A percentile compares a stretch with the other conserved stretches of the same genome.
Conservation (phyloP, 1,140 invertebrate species). For the Ceratitis capitata region DNA sequence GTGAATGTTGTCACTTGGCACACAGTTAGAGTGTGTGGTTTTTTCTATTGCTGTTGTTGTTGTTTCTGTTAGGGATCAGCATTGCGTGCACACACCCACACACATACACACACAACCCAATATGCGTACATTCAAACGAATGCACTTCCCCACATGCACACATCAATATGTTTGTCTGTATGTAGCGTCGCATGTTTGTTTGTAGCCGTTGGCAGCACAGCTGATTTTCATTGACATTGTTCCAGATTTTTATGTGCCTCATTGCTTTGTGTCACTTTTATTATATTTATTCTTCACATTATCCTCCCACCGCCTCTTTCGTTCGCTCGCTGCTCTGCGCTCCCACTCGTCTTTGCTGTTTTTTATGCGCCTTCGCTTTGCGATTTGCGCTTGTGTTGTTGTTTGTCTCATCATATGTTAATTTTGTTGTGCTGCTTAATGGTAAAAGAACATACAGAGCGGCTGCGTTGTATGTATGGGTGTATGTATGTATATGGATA, state of each 20-base stretch:
- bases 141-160: neutral
- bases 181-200: neutral
- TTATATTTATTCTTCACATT: neutral
- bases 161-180: neutral
- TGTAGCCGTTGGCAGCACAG: neutral
- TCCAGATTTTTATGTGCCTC: slow-evolving; percentile 4
- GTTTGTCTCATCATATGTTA: neutral
- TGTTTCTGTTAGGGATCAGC: neutral
- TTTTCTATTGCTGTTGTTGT: neutral
- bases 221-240: slow-evolving; percentile 16
- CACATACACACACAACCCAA: neutral
- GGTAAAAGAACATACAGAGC: too few species aligned
- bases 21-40: neutral
- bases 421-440: neutral
- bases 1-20: neutral
- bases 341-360: too few species aligned
- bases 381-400: too few species aligned
- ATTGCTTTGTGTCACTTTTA: slow-evolving; percentile 16
- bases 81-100: neutral
- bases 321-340: neutral
- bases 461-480: too few species aligned
- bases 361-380: too few species aligned
- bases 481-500: too few species aligned
- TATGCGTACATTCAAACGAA: neutral
- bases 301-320: neutral